These are phyloP conservation scores for Camponotus vicinus DNA, from an alignment of 1,140 invertebrate species.

Conservation along the genomic window DNA sequence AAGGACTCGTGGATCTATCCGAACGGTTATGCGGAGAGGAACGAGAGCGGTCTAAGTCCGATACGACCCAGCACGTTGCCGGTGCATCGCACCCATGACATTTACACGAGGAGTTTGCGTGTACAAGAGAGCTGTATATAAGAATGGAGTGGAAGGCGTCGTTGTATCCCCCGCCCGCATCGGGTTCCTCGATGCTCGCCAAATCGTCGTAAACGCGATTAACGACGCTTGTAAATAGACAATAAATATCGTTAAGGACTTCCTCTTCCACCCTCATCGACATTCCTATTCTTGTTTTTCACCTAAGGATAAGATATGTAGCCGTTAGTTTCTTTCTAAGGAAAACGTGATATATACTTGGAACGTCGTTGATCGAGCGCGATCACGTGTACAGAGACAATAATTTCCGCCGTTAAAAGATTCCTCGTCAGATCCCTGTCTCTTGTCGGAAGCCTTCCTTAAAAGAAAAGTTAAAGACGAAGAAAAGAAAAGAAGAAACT, in stretches of 20 bases:
- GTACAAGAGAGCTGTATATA: constrained; percentile 84
- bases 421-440: constrained; percentile 4
- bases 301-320: constrained; percentile 59
- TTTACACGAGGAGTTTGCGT: constrained; percentile 81
- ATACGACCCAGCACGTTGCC: constrained; percentile 79
- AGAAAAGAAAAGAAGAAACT: background rate
- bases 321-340: constrained; percentile 52
- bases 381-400: constrained; percentile 78
- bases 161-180: background rate
- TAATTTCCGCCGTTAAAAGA: constrained; percentile 66
- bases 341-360: constrained; percentile 13
- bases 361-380: constrained; percentile 30
- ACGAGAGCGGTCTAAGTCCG: constrained; percentile 67
- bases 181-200: constrained; percentile 37
- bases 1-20: constrained; percentile 76
- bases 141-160: constrained; percentile 7
- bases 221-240: constrained; percentile 73
- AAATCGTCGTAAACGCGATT: constrained; percentile 52
- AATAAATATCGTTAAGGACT: constrained; percentile 72
- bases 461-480: constrained; percentile 1
- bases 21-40: constrained; percentile 73
- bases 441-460: constrained; percentile 44
- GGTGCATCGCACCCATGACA: constrained; percentile 80
- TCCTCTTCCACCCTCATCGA: constrained; percentile 16
- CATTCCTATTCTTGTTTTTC: constrained; percentile 70